Evolutionary conservation across 1,140 invertebrate genomes (phyloP).

Genomic region (Pemphigus obesinymphae): DNA sequence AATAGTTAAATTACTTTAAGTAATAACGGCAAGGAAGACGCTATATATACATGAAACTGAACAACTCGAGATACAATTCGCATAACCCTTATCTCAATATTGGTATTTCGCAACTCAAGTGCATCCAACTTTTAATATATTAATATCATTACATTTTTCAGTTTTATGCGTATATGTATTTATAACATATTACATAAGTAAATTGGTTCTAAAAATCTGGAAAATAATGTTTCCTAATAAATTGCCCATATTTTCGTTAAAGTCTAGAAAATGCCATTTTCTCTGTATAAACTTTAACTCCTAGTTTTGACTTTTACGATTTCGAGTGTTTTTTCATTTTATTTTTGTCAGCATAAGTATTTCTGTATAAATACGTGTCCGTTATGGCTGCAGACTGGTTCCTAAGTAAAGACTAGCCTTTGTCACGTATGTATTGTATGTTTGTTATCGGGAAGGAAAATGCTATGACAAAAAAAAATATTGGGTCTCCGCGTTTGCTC

Average conservation of each 20-base stretch:
- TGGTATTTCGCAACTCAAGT: too few relatives aligned
- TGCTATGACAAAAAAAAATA: not conserved
- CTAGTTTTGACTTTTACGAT: not conserved
- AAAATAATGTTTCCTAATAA: not conserved
- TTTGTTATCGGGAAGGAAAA: not conserved
- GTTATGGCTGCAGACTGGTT: not conserved
- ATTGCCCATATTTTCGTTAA: not conserved
- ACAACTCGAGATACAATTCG: too few relatives aligned
- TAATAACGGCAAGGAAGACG: too few relatives aligned
- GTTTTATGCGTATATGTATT: not conserved
- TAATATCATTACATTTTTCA: too few relatives aligned
- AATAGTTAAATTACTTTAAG: too few relatives aligned
- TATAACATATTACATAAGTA: not conserved
- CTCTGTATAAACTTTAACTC: not conserved
- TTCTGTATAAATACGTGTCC: not conserved
- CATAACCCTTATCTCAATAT: too few relatives aligned
- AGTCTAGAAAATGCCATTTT: not conserved
- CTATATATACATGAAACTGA: too few relatives aligned
- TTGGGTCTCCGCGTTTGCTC: not conserved
- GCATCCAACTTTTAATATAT: too few relatives aligned
- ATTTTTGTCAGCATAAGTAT: not conserved
- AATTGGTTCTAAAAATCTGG: too few relatives aligned
- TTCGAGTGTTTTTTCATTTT: not conserved
- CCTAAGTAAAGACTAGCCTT: too few relatives aligned
- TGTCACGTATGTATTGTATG: conserved; percentile 6